Percentiles rank a stretch among this genome's conserved stretches.
phyloP scores from a whole-genome alignment of 2,797 vertebrate genomes.

The Lacerta agilis region DNA sequence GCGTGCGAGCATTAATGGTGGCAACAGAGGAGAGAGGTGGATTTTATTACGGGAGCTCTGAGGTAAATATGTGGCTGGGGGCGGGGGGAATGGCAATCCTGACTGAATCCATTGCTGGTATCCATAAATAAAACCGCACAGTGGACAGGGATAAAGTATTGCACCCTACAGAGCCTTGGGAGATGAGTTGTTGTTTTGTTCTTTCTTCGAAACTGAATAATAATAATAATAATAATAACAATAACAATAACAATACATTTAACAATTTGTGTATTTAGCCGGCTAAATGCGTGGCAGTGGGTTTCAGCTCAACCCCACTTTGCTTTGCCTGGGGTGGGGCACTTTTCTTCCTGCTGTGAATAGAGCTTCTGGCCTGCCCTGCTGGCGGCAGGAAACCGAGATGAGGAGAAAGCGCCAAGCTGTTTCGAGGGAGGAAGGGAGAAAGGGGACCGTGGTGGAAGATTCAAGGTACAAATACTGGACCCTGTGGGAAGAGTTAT shows the following conservation, averaged over 20 bases:
- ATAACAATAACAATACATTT: neutral
- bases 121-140: neutral
- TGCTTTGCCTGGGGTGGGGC: conserved; percentile 40
- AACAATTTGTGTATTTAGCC: conserved; percentile 59
- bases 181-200: conserved; percentile 6
- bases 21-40: neutral
- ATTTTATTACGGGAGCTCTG: neutral
- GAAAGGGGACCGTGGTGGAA: conserved; percentile 14
- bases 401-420: conserved; percentile 43
- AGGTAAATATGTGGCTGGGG: neutral
- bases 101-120: neutral
- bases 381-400: neutral
- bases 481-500: conserved; percentile 32
- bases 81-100: neutral
- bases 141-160: neutral
- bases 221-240: neutral
- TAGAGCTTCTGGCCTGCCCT: conserved; percentile 25
- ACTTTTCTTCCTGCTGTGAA: conserved; percentile 15
- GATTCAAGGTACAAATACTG: neutral
- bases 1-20: neutral
- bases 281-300: conserved; percentile 29
- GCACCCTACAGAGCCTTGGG: neutral
- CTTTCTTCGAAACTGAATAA: conserved; percentile 1
- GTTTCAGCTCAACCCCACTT: conserved; percentile 44
- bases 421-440: conserved; percentile 32